Base-by-base conservation (phyloP, 2,888 invertebrate species). In the Antitype chi region DNA sequence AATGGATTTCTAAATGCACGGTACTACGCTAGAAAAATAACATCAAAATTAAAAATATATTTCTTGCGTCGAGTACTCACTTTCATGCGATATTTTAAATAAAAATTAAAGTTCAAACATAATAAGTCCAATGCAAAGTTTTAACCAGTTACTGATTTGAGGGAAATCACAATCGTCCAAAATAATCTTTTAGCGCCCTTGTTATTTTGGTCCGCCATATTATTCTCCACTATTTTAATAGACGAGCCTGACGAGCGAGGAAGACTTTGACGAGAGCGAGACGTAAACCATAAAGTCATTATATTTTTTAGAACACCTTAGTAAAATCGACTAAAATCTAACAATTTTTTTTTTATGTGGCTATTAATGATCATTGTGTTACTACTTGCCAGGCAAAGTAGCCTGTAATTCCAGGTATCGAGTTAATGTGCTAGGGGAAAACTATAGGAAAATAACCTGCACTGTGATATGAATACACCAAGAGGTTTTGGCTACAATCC, bases 141-240 rank as follows among this genome's bases (percentile, higher is more conserved):
- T 88, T 85, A 90, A 86, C 87, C 80, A 89, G 85, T 90, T 87
- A 92, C 89, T 90, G 88, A 89, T 89, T 89, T 85, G 75, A 81
- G 88, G 87, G 89, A 87, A 90, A 89, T 90, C 87, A 89, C 90
- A 89, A 91, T 84, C 85, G 92, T 85, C 90, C 92, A 94, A 94
- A 95, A 93, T 94, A 94, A 90, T 94, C 91, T 95, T 96, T 96
- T 96, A 96, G 96, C 96, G 96, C 96, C 95, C 96, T 96, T 96
- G 96, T 96, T 96, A 96, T 96, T 96, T 95, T 96, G 95, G 92
- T 95, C 95, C 94, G 96, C 96, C 96, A 96, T 96, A 94, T 96
- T 96, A 93, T 91, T 91, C 72, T 82, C 70, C 73, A 71, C 57
- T 43, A 62, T 17, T 47, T 47, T 25, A 25, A 5, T 52, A 59